Evolutionary conservation across 2,797 vertebrate genomes (phyloP), one percentile per base, ranked within the genome.

Genomic region (Pteropus rufus): DNA sequence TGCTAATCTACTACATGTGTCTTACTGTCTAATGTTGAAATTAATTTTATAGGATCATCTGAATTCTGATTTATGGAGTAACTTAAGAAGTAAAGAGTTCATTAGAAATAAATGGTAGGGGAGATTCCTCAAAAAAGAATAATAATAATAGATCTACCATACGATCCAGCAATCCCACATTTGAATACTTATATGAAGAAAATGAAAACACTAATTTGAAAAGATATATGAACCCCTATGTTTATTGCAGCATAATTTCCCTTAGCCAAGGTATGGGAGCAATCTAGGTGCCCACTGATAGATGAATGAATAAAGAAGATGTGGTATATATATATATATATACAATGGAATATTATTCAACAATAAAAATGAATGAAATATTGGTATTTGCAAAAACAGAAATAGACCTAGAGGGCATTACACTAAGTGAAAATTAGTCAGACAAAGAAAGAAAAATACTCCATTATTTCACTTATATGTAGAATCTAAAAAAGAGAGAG

Each of bases 11-110:
- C 54, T 23, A 91, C 56, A 58, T 7, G 69, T 91, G 36, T 29
- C 29, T 97, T 85, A 92, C 82, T 52, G 7, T 58, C 21, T 67
- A 54, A 96, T 41, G 29, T 95, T 97, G 84, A 96, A 96, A 39
- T 84, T 95, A 94, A 94, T 4, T 34, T 87, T 70, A 85, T 24
- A 79, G 73, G 6, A 84, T 73, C 31, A 89, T 94, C n/a, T 82
- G 39, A 95, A 94, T 95, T 95, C 62, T 81, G 86, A 24, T 64
- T 97, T 23, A 72, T 87, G 90, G 70, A 34, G 16, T 7, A 26
- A 12, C 77, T 94, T 95, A 80, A 75, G 24, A 31, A 84, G 70
- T 89, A 67, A 19, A 88, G 41, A 24, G 90, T 95, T 95, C 7
- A 3, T 19, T 75, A 21, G 21, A 98, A 97, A 84, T 3, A 98